Evolutionary conservation across 30 jellyfish, hydroid and myxozoan species (phyloP).

Genomic region (Hydra vulgaris): DNA sequence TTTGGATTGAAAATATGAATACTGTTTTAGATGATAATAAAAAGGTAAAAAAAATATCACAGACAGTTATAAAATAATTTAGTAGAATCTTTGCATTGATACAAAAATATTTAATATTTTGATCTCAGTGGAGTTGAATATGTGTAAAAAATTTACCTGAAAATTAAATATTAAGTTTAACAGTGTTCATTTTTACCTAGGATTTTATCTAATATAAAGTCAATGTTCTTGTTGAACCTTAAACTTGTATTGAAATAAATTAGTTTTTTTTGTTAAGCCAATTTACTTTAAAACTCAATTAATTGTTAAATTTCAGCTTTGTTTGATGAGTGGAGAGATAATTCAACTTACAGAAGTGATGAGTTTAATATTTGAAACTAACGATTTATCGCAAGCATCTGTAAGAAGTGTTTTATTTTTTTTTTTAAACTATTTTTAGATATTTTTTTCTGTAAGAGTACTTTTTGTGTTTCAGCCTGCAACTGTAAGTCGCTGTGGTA

Average conservation of each 20-base stretch:
- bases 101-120: too few relatives aligned
- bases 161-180: too few relatives aligned
- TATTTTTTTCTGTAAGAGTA: not conserved
- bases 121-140: too few relatives aligned
- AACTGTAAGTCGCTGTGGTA: constrained; percentile 97
- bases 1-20: constrained; percentile 96
- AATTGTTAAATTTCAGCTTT: constrained; percentile 47
- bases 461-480: constrained; percentile 60
- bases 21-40: constrained; percentile 91
- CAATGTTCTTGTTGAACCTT: too few relatives aligned
- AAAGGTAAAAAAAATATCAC: constrained; percentile 44
- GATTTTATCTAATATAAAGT: too few relatives aligned
- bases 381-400: constrained; percentile 95
- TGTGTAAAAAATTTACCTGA: too few relatives aligned
- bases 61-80: too few relatives aligned
- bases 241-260: not conserved
- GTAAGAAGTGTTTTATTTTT: constrained; percentile 25
- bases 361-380: constrained; percentile 86
- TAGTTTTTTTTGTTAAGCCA: too few relatives aligned
- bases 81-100: too few relatives aligned
- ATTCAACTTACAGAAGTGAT: constrained; percentile 81
- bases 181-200: too few relatives aligned
- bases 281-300: too few relatives aligned
- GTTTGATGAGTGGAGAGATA: constrained; percentile 98
- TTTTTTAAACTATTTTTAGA: not conserved